Evolutionary conservation across 2,888 invertebrate species (phyloP), one percentile per base, ranked within the genome.

Genomic region (Muscina levida): DNA sequence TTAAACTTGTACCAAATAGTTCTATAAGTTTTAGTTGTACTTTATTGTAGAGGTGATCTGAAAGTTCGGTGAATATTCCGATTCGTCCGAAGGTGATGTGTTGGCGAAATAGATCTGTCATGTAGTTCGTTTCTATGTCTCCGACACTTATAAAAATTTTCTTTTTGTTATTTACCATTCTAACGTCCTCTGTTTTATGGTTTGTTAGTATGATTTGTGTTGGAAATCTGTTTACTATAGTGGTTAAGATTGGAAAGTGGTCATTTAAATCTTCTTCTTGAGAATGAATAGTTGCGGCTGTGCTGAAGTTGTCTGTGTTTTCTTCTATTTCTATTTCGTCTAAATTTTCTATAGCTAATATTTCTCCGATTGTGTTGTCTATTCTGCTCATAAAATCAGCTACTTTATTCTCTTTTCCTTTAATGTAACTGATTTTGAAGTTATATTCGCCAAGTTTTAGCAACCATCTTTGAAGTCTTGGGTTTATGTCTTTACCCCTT

Each of bases 371-470:
- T n/a, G n/a, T n/a, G 22, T 31, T 1, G 13, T 22, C 17, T n/a
- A 67, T 51, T 37, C 51, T 24, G 11, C 67, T 67, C 13, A 67
- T 10, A 31, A 67, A 67, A 57, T 57, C 31, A 5, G 37, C 57
- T 15, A 57, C 31, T n/a, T n/a, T 31, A 57, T 31, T 57, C 1
- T 46, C 4, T 46, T 15, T 46, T 1, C 46, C 46, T 17, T n/a
- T 46, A 4, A 46, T 46, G 17, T 46, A 46, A 6, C 17, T 17
- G 1, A 46, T 46, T 4, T 2, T 4, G 15, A 46, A 46, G 4
- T 46, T 6, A 31, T 57, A 71, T 71, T 71, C 71, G 0, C 71
- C 44, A 44, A 71, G n/a, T 10, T 71, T 26, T 42, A 71, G 57
- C 1, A 71, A 26, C 57, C 57, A 65, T 24, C 65, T 65, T n/a